phyloP scores from a whole-genome alignment of 2,113 vertebrate species.

The Forbesichthys agassizii region DNA sequence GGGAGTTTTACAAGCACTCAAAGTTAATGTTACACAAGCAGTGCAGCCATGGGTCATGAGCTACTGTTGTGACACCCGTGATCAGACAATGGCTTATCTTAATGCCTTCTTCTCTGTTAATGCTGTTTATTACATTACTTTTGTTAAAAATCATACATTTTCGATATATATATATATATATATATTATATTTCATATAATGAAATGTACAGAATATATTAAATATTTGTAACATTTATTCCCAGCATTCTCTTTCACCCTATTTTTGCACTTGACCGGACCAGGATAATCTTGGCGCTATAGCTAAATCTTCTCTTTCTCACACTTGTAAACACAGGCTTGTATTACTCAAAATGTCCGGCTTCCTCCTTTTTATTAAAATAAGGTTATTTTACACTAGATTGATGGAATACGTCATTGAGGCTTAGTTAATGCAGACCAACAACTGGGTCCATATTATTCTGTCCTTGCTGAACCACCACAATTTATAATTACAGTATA shows the following conservation, averaged over 20 bases:
- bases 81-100: slow-evolving; percentile 19
- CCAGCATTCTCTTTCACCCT: neutral
- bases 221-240: too few relatives aligned
- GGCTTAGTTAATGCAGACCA: neutral
- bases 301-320: neutral
- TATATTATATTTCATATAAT: too few relatives aligned
- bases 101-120: neutral
- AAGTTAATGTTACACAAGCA: slow-evolving; percentile 49
- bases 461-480: neutral
- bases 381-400: slow-evolving; percentile 2
- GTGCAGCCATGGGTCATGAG: slow-evolving; percentile 28
- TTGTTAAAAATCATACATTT: too few relatives aligned
- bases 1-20: slow-evolving; percentile 54
- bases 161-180: too few relatives aligned
- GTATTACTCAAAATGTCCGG: slow-evolving; percentile 6
- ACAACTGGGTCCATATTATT: neutral
- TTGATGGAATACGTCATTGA: neutral
- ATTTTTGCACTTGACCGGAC: neutral
- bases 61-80: slow-evolving; percentile 44
- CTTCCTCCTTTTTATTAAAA: slow-evolving; percentile 30
- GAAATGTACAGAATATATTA: too few relatives aligned
- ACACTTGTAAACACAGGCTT: neutral
- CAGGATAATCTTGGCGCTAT: neutral
- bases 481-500: neutral
- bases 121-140: too few relatives aligned